Conservation (phyloP, 2,113 vertebrate species). For the Eudyptes chrysolophus region DNA sequence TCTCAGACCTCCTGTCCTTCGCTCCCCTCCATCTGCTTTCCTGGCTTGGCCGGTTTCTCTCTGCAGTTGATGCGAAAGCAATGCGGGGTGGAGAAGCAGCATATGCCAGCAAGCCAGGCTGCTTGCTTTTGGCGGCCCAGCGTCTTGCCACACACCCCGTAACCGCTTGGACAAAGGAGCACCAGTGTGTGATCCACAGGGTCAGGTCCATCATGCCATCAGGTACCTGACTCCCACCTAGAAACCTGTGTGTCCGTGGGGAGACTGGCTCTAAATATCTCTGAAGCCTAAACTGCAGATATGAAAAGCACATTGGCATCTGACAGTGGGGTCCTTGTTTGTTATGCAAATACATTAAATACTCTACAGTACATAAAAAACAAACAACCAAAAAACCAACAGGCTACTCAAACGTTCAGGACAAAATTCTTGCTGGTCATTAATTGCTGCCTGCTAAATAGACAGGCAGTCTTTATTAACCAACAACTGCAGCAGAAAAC, state of each 20-base stretch:
- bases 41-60: neutral
- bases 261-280: neutral
- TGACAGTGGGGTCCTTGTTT: neutral
- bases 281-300: neutral
- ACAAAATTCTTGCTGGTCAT: neutral
- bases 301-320: neutral
- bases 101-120: neutral
- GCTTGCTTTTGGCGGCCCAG: neutral
- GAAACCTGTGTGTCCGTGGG: neutral
- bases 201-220: neutral
- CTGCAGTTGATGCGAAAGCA: neutral
- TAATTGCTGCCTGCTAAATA: neutral
- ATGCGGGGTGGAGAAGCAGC: rapidly evolving
- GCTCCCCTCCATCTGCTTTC: neutral
- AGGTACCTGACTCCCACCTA: neutral
- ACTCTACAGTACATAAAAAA: neutral
- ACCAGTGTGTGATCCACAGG: neutral
- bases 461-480: neutral
- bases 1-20: neutral
- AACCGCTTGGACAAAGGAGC: neutral
- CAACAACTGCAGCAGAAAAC: neutral
- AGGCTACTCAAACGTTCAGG: neutral
- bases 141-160: neutral
- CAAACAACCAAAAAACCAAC: neutral
- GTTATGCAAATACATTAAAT: neutral